phyloP scores from a whole-genome alignment of 2,888 invertebrate species.

The Netelia melanura region DNA sequence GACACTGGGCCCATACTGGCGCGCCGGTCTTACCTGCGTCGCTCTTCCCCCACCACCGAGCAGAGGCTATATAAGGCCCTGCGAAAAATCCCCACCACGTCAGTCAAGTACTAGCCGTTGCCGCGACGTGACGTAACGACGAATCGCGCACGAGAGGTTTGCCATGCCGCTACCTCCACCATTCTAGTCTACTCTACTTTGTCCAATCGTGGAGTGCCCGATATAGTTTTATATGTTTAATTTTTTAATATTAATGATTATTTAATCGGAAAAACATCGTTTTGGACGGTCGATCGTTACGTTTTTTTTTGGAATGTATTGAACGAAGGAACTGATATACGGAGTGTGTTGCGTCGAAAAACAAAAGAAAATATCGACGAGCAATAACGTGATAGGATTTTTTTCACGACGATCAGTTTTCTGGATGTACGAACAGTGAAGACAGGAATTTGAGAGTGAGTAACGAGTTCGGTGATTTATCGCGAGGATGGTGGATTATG shows the following conservation, averaged over 20 bases:
- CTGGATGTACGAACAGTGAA: slow-evolving; percentile 65
- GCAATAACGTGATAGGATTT: slow-evolving; percentile 46
- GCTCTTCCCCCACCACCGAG: slow-evolving; percentile 67
- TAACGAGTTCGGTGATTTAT: slow-evolving; percentile 2
- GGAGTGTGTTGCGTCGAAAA: slow-evolving; percentile 24
- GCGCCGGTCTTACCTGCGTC: slow-evolving; percentile 60
- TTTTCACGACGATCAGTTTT: slow-evolving; percentile 54
- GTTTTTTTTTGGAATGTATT: too few species aligned
- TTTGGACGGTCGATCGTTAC: too few species aligned
- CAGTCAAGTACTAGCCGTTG: slow-evolving; percentile 81
- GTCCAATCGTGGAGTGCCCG: slow-evolving; percentile 63
- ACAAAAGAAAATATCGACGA: neutral
- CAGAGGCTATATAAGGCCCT: slow-evolving; percentile 83
- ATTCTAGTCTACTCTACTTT: slow-evolving; percentile 70
- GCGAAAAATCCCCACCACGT: slow-evolving; percentile 76
- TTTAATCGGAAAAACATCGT: slow-evolving; percentile 9
- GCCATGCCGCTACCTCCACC: slow-evolving; percentile 67
- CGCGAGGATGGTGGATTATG: too few species aligned
- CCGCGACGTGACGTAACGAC: slow-evolving; percentile 69
- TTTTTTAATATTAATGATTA: slow-evolving; percentile 40
- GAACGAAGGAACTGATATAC: too few species aligned
- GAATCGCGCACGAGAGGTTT: slow-evolving; percentile 68
- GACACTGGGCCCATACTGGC: slow-evolving; percentile 47
- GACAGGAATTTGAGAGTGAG: slow-evolving; percentile 54
- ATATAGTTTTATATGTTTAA: slow-evolving; percentile 61